A percentile compares a stretch with the other conserved stretches of the same genome.
phyloP scores from a whole-genome alignment of 1,140 invertebrate species.

The Trachelipus rathkii region DNA sequence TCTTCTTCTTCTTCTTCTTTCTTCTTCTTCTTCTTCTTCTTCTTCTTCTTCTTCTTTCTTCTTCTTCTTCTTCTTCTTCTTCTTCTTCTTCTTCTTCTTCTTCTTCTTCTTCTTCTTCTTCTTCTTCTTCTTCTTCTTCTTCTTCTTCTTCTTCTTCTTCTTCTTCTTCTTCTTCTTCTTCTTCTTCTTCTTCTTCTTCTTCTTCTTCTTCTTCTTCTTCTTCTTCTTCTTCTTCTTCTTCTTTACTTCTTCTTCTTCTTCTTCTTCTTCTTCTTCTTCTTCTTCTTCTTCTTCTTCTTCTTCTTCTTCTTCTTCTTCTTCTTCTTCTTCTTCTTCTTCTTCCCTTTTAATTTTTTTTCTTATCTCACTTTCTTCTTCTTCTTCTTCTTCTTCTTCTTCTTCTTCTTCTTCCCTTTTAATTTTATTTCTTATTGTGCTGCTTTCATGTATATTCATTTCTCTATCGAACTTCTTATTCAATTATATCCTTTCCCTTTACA shows the following conservation, averaged over 20 bases:
- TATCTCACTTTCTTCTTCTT: too few species aligned
- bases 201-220: neutral
- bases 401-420: neutral
- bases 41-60: neutral
- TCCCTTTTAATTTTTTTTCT: too few species aligned
- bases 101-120: neutral
- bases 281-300: neutral
- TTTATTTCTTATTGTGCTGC: too few species aligned
- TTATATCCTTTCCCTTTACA: too few species aligned
- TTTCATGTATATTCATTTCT: too few species aligned
- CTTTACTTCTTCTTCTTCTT: neutral
- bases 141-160: neutral
- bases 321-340: too few species aligned
- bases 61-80: neutral
- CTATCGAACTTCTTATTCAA: too few species aligned
- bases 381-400: neutral
- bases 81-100: too few species aligned
- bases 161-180: neutral
- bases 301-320: neutral
- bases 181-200: neutral
- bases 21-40: neutral
- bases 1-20: neutral
- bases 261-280: neutral
- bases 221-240: neutral
- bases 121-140: neutral